Conservation (phyloP, 1,140 invertebrate genomes). For the Samia ricini region DNA sequence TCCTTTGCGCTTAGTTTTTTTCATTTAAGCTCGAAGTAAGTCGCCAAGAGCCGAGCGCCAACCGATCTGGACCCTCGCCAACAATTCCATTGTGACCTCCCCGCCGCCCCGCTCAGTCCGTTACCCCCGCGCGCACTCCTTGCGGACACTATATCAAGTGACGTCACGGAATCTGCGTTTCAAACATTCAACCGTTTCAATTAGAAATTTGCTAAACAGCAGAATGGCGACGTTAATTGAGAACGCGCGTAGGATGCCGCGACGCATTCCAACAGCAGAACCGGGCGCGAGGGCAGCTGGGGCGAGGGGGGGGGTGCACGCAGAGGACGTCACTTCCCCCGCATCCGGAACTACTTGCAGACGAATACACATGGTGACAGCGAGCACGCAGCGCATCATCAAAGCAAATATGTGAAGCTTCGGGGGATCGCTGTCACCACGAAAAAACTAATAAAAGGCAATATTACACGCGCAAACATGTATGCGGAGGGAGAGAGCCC, state of each 20-base stretch:
- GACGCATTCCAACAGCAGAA: conserved; percentile 19
- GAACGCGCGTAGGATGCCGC: conserved; percentile 30
- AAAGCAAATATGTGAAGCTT: conserved; percentile 52
- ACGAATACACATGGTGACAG: conserved; percentile 20
- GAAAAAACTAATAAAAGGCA: conserved; percentile 71
- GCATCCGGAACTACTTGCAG: not conserved
- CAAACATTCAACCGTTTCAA: conserved; percentile 38
- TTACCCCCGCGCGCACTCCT: conserved; percentile 6
- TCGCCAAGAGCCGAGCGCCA: conserved; percentile 1
- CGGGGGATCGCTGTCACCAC: conserved; percentile 47
- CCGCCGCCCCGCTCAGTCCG: not conserved
- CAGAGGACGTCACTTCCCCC: too few relatives aligned
- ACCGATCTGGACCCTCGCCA: conserved; percentile 19
- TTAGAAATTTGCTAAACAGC: conserved; percentile 43
- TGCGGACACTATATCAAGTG: conserved; percentile 7
- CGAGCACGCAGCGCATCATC: conserved; percentile 32
- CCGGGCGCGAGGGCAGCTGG: not conserved
- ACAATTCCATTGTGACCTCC: conserved; percentile 19
- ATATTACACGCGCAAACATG: conserved; percentile 50
- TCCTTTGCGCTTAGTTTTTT: conserved; percentile 10
- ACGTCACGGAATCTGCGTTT: conserved; percentile 23
- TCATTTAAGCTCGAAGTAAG: conserved; percentile 9
- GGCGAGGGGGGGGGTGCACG: not conserved
- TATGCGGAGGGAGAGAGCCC: conserved; percentile 23
- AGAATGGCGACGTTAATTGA: conserved; percentile 39